Conservation (phyloP, 2,888 invertebrate species). For the Schrankia costaestrigalis region DNA sequence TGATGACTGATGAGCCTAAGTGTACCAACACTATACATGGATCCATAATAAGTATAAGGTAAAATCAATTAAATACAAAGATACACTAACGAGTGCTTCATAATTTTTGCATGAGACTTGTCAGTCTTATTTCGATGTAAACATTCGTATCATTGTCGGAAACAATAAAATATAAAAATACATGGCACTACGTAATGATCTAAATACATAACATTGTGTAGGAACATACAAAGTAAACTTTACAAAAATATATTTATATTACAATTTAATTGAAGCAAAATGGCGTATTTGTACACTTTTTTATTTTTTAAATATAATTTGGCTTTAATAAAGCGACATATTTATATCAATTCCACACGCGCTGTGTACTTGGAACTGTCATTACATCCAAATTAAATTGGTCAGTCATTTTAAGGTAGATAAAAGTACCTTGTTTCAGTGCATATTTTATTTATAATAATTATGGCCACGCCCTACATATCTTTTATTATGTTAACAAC, state of each 20-base stretch:
- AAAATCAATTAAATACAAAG: too few relatives aligned
- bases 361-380: slow-evolving; percentile 3
- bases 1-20: too few relatives aligned
- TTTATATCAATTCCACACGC: slow-evolving; percentile 20
- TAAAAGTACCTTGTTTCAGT: slow-evolving; percentile 18
- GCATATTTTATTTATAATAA: slow-evolving; percentile 7
- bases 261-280: slow-evolving; percentile 39
- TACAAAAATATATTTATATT: slow-evolving; percentile 58
- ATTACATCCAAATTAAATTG: slow-evolving; percentile 2
- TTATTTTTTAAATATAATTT: too few relatives aligned
- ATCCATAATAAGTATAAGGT: too few relatives aligned
- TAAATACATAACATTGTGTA: slow-evolving; percentile 58
- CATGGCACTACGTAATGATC: slow-evolving; percentile 65
- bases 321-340: slow-evolving; percentile 12
- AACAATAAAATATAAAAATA: slow-evolving; percentile 46
- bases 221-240: slow-evolving; percentile 63
- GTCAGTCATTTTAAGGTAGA: slow-evolving; percentile 7
- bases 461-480: slow-evolving; percentile 19
- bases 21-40: too few relatives aligned
- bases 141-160: slow-evolving; percentile 31
- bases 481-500: slow-evolving; percentile 17
- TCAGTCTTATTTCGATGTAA: slow-evolving; percentile 74
- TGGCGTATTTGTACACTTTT: slow-evolving; percentile 47
- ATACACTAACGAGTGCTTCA: slow-evolving; percentile 19
- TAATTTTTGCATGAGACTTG: slow-evolving; percentile 37